A percentile compares a stretch with the other conserved stretches of the same genome.
Evolutionary conservation across 1,140 invertebrate species (phyloP).

Genomic region (Apis dorsata): DNA sequence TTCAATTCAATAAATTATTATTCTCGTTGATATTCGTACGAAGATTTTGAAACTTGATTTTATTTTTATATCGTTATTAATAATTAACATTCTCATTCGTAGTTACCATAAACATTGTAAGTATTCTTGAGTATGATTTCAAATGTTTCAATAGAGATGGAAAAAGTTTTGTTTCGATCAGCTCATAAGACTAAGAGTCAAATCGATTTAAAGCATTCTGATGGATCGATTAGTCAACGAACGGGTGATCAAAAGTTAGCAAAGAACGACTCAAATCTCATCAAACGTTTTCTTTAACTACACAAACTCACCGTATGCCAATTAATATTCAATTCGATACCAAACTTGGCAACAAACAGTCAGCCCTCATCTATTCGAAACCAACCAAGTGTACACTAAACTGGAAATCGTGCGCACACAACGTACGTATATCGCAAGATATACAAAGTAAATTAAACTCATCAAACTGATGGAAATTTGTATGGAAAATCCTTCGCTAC

Average conservation of each 20-base stretch:
- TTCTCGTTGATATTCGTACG: not conserved
- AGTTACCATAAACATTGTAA: too few species aligned
- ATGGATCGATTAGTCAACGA: not conserved
- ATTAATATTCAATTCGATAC: constrained; percentile 27
- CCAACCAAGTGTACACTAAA: not conserved
- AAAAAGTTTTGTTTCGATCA: too few species aligned
- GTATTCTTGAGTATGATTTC: too few species aligned
- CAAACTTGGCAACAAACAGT: constrained; percentile 16
- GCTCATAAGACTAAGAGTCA: too few species aligned
- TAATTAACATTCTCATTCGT: too few species aligned
- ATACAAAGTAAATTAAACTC: not conserved
- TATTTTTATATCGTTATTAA: too few species aligned
- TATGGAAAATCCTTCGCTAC: too few species aligned
- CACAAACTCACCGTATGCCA: not conserved
- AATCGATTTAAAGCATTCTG: too few species aligned
- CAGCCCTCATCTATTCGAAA: not conserved
- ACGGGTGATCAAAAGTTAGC: not conserved
- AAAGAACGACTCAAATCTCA: not conserved
- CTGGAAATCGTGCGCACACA: not conserved
- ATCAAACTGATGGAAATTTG: too few species aligned
- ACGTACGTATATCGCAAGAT: not conserved
- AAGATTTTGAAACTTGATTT: not conserved
- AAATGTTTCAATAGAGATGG: too few species aligned
- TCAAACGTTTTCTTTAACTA: not conserved
- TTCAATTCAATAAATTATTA: too few species aligned